Evolutionary conservation across 2,113 vertebrate genomes (phyloP).

Genomic region (Melospiza melodia): DNA sequence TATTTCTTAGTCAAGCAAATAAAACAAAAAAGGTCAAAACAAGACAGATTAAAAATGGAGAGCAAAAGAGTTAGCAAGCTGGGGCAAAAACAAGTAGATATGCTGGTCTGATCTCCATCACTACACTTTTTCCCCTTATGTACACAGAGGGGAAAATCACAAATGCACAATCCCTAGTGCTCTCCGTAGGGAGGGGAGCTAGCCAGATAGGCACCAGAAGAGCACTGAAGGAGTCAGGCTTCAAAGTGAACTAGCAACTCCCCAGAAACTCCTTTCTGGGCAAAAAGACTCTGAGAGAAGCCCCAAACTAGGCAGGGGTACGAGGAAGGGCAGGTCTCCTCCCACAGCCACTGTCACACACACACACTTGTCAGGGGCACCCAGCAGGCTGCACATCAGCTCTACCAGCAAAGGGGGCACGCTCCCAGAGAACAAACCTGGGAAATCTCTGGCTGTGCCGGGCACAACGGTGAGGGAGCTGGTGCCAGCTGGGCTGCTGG

Average conservation of each 20-base stretch:
- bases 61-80: neutral
- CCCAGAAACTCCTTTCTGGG: neutral
- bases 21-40: neutral
- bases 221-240: neutral
- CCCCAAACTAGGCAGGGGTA: neutral
- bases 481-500: neutral
- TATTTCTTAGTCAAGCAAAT: neutral
- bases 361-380: neutral
- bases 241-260: neutral
- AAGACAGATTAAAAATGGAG: neutral
- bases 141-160: neutral
- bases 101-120: neutral
- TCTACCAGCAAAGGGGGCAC: neutral
- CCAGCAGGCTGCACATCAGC: neutral
- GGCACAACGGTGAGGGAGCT: accelerated
- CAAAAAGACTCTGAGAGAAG: neutral
- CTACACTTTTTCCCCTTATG: neutral
- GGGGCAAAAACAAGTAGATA: neutral
- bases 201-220: neutral
- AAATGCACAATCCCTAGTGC: neutral
- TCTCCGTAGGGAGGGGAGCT: neutral
- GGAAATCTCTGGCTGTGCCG: neutral
- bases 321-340: neutral
- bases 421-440: neutral
- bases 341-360: neutral